Conservation (phyloP, 2,888 invertebrate genomes). For the Meteorus colon region DNA sequence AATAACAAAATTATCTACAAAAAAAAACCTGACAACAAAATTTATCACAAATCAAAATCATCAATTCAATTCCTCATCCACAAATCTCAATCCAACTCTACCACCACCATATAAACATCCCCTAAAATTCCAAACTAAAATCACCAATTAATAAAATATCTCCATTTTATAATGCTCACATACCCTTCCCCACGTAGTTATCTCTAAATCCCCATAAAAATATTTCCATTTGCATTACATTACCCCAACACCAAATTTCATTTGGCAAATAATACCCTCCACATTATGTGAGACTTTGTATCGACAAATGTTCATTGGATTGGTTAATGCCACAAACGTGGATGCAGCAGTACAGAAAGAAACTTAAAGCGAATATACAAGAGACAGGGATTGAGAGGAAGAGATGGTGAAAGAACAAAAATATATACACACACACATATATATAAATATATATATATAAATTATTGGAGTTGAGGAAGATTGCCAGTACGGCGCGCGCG, state of each 20-base stretch:
- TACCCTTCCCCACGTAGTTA: no score
- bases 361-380: constrained; percentile 26
- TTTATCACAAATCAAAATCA: no score
- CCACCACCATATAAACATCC: no score
- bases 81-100: no score
- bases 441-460: background rate
- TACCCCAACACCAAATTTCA: constrained; percentile 1
- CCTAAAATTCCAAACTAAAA: no score
- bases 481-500: constrained; percentile 49
- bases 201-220: no score
- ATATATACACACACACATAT: background rate
- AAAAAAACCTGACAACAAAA: no score
- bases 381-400: constrained; percentile 22
- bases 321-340: constrained; percentile 40
- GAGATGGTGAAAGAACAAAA: background rate
- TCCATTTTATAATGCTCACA: no score
- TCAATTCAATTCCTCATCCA: no score
- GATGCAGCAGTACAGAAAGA: constrained; percentile 41
- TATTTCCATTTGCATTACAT: no score
- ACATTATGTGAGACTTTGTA: constrained; percentile 21
- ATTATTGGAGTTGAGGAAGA: constrained; percentile 44
- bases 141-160: no score
- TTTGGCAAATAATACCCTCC: constrained; percentile 35
- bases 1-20: no score
- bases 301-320: constrained; percentile 30